Base-by-base conservation (phyloP, 1,140 invertebrate genomes). In the Linepithema humile region DNA sequence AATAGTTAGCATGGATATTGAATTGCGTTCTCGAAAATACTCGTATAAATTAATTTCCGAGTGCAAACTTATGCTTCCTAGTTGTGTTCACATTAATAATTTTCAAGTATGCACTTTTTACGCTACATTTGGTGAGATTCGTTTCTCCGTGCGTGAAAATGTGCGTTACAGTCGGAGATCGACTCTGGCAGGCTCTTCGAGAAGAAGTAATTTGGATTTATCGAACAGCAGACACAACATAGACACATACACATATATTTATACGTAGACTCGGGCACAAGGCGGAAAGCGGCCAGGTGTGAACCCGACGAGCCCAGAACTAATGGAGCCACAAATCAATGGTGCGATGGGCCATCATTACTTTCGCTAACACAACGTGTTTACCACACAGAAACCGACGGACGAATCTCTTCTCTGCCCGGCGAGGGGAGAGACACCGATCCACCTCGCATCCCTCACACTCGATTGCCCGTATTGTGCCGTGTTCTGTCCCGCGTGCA, bases 311-410 rank as follows among this genome's bases (percentile, higher is more conserved):
- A 91, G 91, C 90, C 93, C 91, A 91, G 88, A 94, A 93, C 92
- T 94, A 94, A 94, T 94, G 90, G 92, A 93, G 92, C 92, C 85
- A 94, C 93, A 94, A 94, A 94, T 94, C 94, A 94, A 94, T 94
- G 90, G 88, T 75, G 86, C 91, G 90, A 92, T 92, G 91, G 90
- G 87, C 89, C 91, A 93, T 94, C 93, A 93, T 94, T 93, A 93
- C 91, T 92, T 92, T 91, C 89, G 91, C 91, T 89, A 92, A 92
- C 91, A 93, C 85, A 92, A 91, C 91, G 91, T 94, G 94, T 94
- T 94, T 94, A 94, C 94, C 93, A 91, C 93, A 93, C 90, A 92
- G 85, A 91, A 90, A 92, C 88, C 89, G 83, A 91, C 88, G 86
- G 84, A 85, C 73, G 75, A 88, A 86, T 85, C 86, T 88, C 38